Base-by-base conservation (phyloP, 2,113 vertebrate genomes). In the Barnardius zonarius region DNA sequence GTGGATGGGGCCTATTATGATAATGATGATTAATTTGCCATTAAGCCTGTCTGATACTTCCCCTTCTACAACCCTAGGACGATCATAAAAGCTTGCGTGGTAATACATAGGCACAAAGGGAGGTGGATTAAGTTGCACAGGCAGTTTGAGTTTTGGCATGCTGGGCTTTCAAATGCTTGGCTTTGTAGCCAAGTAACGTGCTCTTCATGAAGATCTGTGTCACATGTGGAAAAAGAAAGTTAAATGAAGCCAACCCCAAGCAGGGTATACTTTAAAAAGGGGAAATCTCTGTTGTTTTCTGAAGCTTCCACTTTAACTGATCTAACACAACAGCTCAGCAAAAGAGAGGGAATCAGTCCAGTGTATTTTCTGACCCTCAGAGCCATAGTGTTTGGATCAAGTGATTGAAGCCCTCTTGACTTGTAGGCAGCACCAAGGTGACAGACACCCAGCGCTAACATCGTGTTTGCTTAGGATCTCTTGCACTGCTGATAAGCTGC, bases 21-120 rank as follows among this genome's bases (percentile, higher is more conserved):
- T 92, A 86, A 94, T 63, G 83, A 76, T 95, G 87, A 95, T 87
- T 91, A 95, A 89, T 93, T 91, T 11, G 28, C 62, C 75, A 92
- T 95, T 92, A 90, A 91, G 49, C n/a, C 59, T 72, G 39, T 31
- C 92, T 88, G 90, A 73, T 85, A 48, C 75, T 94, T 94, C 78
- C 87, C 74, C 73, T 91, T 46, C 61, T 27, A 22, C 81, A 88
- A 44, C 59, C 80, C 69, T 86, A 17, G 13, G n/a, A 78, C 0
- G 41, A 74, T 61, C 24, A 22, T 64, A 69, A 83, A 82, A 61
- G 44, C 76, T 43, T 20, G 49, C n/a, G 5, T 23, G 39, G 80
- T 77, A 52, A 78, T 49, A 43, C 69, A 7, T 17, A 14, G 79
- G 86, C 90, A 92, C 90, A 72, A 64, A 82, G 52, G 89, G 69